Base-by-base conservation (phyloP, 2,888 invertebrate genomes). In the Aromia moschata region DNA sequence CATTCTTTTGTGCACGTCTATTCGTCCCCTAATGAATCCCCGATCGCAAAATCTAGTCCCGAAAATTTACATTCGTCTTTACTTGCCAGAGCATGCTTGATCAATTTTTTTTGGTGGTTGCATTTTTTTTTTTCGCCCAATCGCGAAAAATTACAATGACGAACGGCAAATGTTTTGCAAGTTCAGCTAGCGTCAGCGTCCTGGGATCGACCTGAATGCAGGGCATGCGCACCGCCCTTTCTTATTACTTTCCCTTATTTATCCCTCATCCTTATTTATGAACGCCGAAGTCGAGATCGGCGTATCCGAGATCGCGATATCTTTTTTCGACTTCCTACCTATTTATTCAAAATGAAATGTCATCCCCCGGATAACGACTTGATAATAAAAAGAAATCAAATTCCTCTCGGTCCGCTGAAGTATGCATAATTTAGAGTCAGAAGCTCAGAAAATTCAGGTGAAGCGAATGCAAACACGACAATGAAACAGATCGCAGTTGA, bases 161-260 rank as follows among this genome's bases (percentile, higher is more conserved):
- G 53, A 56, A 57, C 44, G 46, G 18, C 38, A 58, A 53, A 11
- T 53, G 49, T 53, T 58, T 62, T 56, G 59, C 57, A 57, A 53
- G 55, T 58, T 53, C 4, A 44, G 38, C 15, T 36, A 62, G 69
- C 69, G 66, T 18, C 37, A 62, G 69, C 69, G 66, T 68, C 64
- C 64, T 62, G 64, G 65, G 65, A 70, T 70, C 67, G 67, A 70
- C 69, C 63, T 62, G 64, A 46, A 51, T 57, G 52, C 20, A 46
- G 55, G 67, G 69, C 70, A 59, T 62, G 71, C 70, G 71, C 62
- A 14, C 41, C 56, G 17, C 17, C 20, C 9, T 56, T 45, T 59
- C 58, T 57, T 64, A 63, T 67, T 56, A 62, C 69, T 69, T 69
- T 70, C 69, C 68, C 67, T 67, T 65, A 64, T 63, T 63, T 58